Evolutionary conservation across 2,113 vertebrate genomes (phyloP), one percentile per base, ranked within the genome.

Genomic region (Sorex fumeus): DNA sequence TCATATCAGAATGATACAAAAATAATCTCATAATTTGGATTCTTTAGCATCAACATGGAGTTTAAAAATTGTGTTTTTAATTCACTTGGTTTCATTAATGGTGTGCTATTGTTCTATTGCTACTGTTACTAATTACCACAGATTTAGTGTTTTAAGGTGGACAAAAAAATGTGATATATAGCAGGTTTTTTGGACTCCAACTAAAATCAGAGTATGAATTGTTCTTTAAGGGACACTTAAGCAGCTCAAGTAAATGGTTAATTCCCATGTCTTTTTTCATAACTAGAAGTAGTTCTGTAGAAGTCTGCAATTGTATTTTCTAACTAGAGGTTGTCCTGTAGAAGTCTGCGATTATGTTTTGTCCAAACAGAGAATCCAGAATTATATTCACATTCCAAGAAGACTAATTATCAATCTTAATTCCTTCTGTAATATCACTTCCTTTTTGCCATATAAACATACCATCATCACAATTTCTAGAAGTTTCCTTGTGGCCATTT

Each of bases 361-460:
- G 13, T 27, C 34, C 3, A 21, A 15, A 1, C 7, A 6, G 34
- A 64, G 66, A 85, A 67, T 79, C 9, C n/a, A 50, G 43, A 87
- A 36, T 67, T 62, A 16, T 75, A 60, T 36, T 23, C 27, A 19
- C 77, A 71, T 7, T 53, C n/a, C 93, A 71, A 18, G 21, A 78
- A 67, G 93, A 25, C 21, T 70, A 34, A 79, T 89, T 80, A 81
- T 43, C 34, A 84, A 50, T 8, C 11, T 70, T 87, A 80, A 76
- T 91, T 92, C 32, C 28, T 53, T 67, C 3, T n/a, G 12, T 62
- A 50, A 86, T 6, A 76, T 67, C 71, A 3, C 15, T 69, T n/a
- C 6, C 19, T 40, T n/a, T 70, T 88, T 74, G 6, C 25, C 27
- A 34, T 16, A 4, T 27, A 66, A 70, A 60, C 18, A 21, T 40